These are phyloP conservation scores for Ferrisia virgata DNA, from an alignment of 2,888 invertebrate species.

Conservation along the genomic window DNA sequence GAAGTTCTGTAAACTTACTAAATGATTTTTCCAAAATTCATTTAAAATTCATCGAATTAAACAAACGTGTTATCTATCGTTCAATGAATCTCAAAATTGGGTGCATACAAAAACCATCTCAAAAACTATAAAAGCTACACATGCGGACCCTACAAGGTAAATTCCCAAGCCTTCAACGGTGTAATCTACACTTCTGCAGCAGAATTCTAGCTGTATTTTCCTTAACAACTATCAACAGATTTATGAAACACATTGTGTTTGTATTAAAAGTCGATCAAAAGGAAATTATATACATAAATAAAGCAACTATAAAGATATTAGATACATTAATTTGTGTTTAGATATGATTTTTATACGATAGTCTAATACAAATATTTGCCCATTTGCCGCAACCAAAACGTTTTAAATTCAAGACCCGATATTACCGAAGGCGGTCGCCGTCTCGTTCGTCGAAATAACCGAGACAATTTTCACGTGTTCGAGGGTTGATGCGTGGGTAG, in stretches of 20 bases:
- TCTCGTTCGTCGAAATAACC: neutral
- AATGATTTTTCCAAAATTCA: too few species aligned
- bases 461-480: neutral
- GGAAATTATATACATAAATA: too few species aligned
- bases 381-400: neutral
- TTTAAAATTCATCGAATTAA: too few species aligned
- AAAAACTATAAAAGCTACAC: too few species aligned
- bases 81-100: too few species aligned
- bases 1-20: too few species aligned
- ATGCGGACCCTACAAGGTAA: too few species aligned
- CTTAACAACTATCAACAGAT: neutral
- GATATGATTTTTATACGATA: neutral
- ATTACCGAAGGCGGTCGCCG: neutral
- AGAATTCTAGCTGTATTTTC: too few species aligned
- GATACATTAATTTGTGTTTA: neutral
- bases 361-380: neutral
- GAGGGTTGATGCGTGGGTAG: neutral
- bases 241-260: neutral
- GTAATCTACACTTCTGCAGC: too few species aligned
- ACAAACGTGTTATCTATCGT: too few species aligned
- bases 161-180: too few species aligned
- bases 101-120: too few species aligned
- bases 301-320: neutral
- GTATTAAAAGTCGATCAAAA: neutral
- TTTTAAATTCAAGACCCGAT: neutral